Percentiles rank a stretch among this genome's conserved stretches.
Conservation (phyloP, 2,888 invertebrate species). For the Orchesella flavescens region DNA sequence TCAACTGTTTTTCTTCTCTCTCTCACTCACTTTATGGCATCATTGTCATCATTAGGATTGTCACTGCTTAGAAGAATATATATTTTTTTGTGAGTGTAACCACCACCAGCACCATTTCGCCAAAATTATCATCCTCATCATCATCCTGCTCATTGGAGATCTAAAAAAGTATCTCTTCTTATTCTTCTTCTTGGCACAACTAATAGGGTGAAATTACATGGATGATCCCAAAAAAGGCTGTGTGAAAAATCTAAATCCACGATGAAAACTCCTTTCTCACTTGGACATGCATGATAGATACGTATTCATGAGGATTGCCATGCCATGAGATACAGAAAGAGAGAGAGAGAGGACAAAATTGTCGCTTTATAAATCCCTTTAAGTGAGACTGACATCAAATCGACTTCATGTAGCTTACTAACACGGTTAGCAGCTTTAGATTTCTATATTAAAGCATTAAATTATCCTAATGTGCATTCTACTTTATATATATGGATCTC, state of each 20-base stretch:
- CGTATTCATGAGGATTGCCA: constrained; percentile 31
- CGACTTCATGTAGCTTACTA: constrained; percentile 25
- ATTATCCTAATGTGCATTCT: background rate
- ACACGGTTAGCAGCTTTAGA: constrained; percentile 1
- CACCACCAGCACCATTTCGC: constrained; percentile 19
- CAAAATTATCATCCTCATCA: constrained; percentile 36
- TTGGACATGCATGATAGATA: constrained; percentile 8
- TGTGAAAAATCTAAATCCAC: constrained; percentile 51
- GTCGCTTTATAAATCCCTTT: constrained; percentile 15
- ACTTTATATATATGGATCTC: background rate
- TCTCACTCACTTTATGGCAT: constrained; percentile 7
- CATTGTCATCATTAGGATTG: constrained; percentile 42
- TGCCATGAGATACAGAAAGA: background rate
- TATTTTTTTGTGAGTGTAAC: too few relatives aligned
- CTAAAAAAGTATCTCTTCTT: background rate
- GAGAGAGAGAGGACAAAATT: constrained; percentile 9
- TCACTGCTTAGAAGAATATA: constrained; percentile 21
- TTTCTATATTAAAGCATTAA: background rate
- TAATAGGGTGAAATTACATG: constrained; percentile 52
- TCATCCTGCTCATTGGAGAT: constrained; percentile 7
- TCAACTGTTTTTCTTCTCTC: background rate
- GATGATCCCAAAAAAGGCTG: constrained; percentile 52
- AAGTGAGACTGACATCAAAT: constrained; percentile 29
- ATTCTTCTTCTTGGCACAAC: constrained; percentile 26
- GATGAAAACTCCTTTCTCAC: constrained; percentile 9